Conservation (phyloP, 2,113 vertebrate genomes). For the Scomber colias region DNA sequence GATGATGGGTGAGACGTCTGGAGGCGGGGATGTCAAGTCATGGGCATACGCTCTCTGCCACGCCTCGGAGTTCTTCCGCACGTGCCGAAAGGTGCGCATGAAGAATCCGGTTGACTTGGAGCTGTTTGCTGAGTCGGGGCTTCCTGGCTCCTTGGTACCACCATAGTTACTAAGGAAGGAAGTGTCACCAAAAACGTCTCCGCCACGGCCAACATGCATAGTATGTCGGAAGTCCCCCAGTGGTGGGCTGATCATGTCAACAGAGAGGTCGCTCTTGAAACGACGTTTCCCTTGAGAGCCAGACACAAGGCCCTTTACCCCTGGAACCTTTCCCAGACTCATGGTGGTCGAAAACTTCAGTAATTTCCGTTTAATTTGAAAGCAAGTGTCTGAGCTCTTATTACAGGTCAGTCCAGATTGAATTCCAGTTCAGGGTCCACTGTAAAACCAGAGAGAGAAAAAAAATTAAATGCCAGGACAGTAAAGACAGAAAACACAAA, state of each 20-base stretch:
- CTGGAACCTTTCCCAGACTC: slow-evolving; percentile 93
- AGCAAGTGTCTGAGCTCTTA: not conserved
- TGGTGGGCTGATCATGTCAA: slow-evolving; percentile 96
- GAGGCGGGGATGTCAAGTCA: slow-evolving; percentile 84
- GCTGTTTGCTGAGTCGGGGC: slow-evolving; percentile 78
- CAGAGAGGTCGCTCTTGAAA: slow-evolving; percentile 88
- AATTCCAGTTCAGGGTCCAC: slow-evolving; percentile 44
- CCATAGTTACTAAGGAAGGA: slow-evolving; percentile 96
- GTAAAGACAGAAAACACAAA: slow-evolving; percentile 44
- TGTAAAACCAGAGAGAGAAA: slow-evolving; percentile 52
- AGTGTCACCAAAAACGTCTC: slow-evolving; percentile 96
- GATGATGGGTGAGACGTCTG: slow-evolving; percentile 93
- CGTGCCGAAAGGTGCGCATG: slow-evolving; percentile 88
- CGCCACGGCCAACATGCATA: slow-evolving; percentile 95
- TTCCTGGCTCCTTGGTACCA: slow-evolving; percentile 69
- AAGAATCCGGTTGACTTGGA: slow-evolving; percentile 85
- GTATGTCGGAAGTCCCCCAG: slow-evolving; percentile 96
- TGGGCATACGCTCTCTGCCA: slow-evolving; percentile 76
- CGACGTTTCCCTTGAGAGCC: slow-evolving; percentile 90
- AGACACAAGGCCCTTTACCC: slow-evolving; percentile 90
- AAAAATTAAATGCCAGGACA: slow-evolving; percentile 27
- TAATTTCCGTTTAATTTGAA: slow-evolving; percentile 45
- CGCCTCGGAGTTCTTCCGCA: slow-evolving; percentile 82
- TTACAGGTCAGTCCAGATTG: slow-evolving; percentile 45
- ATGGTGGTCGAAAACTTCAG: slow-evolving; percentile 72